Evolutionary conservation across 2,113 vertebrate species (phyloP), one percentile per base, ranked within the genome.

Genomic region (Nycticorax nycticorax): DNA sequence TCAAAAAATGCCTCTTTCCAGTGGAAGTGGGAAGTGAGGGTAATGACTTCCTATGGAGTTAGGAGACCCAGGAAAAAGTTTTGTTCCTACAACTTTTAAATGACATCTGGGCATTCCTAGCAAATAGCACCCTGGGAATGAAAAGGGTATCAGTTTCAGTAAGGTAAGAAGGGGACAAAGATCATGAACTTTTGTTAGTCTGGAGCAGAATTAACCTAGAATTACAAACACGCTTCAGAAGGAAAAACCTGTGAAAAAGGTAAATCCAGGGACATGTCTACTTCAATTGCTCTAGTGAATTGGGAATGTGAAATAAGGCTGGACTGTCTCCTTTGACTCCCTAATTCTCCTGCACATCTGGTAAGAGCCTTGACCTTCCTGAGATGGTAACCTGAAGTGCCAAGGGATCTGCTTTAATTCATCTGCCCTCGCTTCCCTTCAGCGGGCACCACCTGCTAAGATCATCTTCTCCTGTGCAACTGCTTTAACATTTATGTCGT

Each of bases 91-190:
- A 60, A 43, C 35, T 91, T 86, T 73, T 63, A 85, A 86, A 78
- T 64, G 71, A 69, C 86, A 78, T 90, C 76, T 93, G 92, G 47
- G 33, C 90, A 72, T 86, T 95, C 47, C 76, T 48, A 74, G 72
- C 30, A 87, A 93, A 93, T 3, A 68, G 50, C 79, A 77, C 50
- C 23, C 47, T 55, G 89, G 87, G 84, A 91, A 90, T 92, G 81
- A 88, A 96, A 94, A 83, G 32, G 47, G 37, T 90, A 93, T 96
- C 55, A 2, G 39, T 93, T 96, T 92, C 95, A 77, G 94, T 94
- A 96, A 96, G 89, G 81, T 64, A 93, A 97, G 93, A 97, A 95
- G 92, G 88, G 68, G 88, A 88, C 77, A 92, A 78, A 78, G 95
- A 84, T 94, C 93, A 57, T 77, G 92, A 94, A 94, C 11, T 57